A percentile compares a stretch with the other conserved stretches of the same genome.
Evolutionary conservation across 2,888 invertebrate genomes (phyloP).

Genomic region (Brenthis ino): DNA sequence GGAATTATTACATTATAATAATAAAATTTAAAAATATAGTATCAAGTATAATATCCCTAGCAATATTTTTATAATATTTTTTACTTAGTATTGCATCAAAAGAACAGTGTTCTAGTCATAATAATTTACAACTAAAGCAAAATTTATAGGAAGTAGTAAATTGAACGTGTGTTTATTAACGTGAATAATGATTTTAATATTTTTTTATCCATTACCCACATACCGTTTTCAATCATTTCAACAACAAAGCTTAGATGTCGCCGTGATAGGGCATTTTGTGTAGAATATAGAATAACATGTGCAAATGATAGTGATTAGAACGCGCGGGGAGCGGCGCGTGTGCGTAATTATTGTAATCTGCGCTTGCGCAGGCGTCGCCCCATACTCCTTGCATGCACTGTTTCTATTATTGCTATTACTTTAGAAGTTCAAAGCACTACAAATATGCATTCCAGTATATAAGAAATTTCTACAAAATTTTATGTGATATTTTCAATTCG

Average conservation of each 20-base stretch:
- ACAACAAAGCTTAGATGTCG: conserved; percentile 58
- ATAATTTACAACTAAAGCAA: background rate
- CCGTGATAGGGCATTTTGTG: conserved; percentile 68
- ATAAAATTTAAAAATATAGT: too few relatives aligned
- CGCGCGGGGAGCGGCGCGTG: conserved; percentile 68
- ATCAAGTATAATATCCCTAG: too few relatives aligned
- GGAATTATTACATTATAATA: too few relatives aligned
- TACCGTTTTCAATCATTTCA: conserved; percentile 35
- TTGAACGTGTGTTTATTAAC: background rate
- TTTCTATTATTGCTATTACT: conserved; percentile 43
- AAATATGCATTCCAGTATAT: background rate
- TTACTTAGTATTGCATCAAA: too few relatives aligned
- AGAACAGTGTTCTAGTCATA: too few relatives aligned
- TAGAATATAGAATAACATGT: conserved; percentile 77
- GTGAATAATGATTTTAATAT: conserved; percentile 14
- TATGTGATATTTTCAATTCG: background rate
- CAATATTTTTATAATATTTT: too few relatives aligned
- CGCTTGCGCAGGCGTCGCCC: conserved; percentile 48
- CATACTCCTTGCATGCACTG: conserved; percentile 39
- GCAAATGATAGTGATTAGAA: conserved; percentile 80
- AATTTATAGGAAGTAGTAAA: too few relatives aligned
- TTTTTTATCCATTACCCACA: conserved; percentile 27
- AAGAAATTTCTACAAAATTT: background rate
- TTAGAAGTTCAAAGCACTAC: conserved; percentile 15
- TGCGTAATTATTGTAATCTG: conserved; percentile 78